Evolutionary conservation across 1,140 invertebrate genomes (phyloP), one percentile per base, ranked within the genome.

Genomic region (Brachionus manjavacas): DNA sequence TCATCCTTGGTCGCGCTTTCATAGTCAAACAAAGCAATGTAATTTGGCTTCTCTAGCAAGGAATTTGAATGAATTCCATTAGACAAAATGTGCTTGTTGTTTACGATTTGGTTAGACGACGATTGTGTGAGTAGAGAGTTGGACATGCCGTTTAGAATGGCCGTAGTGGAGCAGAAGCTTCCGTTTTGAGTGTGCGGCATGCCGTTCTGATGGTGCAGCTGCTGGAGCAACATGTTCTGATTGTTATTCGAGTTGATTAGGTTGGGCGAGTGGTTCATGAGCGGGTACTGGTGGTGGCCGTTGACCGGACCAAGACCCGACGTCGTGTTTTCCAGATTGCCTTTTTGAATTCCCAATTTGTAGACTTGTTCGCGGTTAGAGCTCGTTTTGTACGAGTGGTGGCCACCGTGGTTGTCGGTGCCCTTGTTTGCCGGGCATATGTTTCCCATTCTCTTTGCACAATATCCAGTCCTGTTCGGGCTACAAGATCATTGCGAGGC

Each of bases 1-100:
- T 83, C 81, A 39, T 83, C 81, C 25, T 83, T 83, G 31, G 81
- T 83, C 4, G 60, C 60, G 20, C 60, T 68, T 20, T 83, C 81
- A 72, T 83, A 83, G 23, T 83, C 81, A 55, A 83, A 83, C 52
- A 83, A 20, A 70, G 81, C 81, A 16, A 83, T 68, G 52, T 83
- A 83, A 46, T 81, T 81, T 20, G 79, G 79, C 20, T 81, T 81
- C n/a, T 81, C 79, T 14, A 46, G 16, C 9, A 60, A 4, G 0
- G 41, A 49, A 76, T 49, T 76, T 4, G 72, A 46, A 28, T 76
- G 72, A 23, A 49, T 49, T 9, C 72, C 72, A 31, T 25, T 31
- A 25, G 43, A 31, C n/a, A 49, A 12, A 11, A 49, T 8, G 11
- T 76, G 41, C 12, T 76, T 46, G 20, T 49, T 76, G 41, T 74